Percentiles rank a stretch among this genome's conserved stretches.
Evolutionary conservation across 2,888 invertebrate species (phyloP).

Genomic region (Diarsia mendica): DNA sequence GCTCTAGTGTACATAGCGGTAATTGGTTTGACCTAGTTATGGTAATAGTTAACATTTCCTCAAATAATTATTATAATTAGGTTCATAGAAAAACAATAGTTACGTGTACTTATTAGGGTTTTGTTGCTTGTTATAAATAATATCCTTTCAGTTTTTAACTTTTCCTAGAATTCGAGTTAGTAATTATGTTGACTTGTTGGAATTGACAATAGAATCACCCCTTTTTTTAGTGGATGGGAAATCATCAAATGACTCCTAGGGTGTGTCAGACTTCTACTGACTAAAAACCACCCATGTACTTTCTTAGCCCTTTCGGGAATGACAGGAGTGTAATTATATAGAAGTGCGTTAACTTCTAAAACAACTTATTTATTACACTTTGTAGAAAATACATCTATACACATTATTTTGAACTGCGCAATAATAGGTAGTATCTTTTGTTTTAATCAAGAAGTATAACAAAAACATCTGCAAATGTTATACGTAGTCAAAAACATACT

Average conservation of each 20-base stretch:
- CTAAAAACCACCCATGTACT: too few relatives aligned
- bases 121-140: not conserved
- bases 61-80: conserved; percentile 38
- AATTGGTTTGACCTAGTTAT: conserved; percentile 38
- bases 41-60: conserved; percentile 25
- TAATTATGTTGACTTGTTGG: not conserved
- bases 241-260: too few relatives aligned
- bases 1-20: not conserved
- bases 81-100: conserved; percentile 27
- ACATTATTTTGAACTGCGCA: not conserved
- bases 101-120: conserved; percentile 3
- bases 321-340: too few relatives aligned
- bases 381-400: not conserved
- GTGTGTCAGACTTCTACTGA: too few relatives aligned
- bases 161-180: not conserved
- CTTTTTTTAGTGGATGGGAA: too few relatives aligned
- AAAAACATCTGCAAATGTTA: not conserved
- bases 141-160: not conserved
- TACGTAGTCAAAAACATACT: not conserved
- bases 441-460: not conserved
- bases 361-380: not conserved
- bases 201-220: too few relatives aligned
- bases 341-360: too few relatives aligned
- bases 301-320: too few relatives aligned
- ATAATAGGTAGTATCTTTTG: not conserved